Conservation (phyloP, 2,888 invertebrate genomes). For the Phyllotreta striolata region DNA sequence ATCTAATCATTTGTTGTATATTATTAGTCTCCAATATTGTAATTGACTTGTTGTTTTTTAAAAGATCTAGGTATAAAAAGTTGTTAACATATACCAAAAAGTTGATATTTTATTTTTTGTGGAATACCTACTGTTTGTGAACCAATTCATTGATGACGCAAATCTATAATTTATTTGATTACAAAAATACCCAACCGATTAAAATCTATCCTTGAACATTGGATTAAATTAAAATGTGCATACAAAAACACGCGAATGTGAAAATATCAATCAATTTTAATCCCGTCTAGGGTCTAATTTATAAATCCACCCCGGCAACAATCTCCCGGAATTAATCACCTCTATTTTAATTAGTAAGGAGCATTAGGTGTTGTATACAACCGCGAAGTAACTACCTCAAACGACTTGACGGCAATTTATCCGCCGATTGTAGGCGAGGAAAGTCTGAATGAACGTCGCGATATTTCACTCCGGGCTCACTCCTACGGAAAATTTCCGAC, state of each 20-base stretch:
- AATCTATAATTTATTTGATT: no score
- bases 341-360: slow-evolving; percentile 45
- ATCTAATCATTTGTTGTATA: no score
- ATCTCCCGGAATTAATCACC: slow-evolving; percentile 42
- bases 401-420: slow-evolving; percentile 37
- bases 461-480: slow-evolving; percentile 15
- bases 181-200: no score
- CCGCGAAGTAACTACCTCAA: slow-evolving; percentile 32
- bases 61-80: no score
- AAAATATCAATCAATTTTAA: not conserved
- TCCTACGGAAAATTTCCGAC: slow-evolving; percentile 2
- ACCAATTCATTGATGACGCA: no score
- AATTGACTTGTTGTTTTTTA: no score
- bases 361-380: slow-evolving; percentile 43
- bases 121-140: no score
- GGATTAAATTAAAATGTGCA: no score
- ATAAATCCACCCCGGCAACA: slow-evolving; percentile 10
- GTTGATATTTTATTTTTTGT: no score
- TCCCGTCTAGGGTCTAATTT: not conserved
- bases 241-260: not conserved
- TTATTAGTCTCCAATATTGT: no score
- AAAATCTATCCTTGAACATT: no score
- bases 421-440: slow-evolving; percentile 29
- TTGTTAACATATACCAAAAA: no score
- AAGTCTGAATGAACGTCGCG: slow-evolving; percentile 24